Percentiles rank a stretch among this genome's conserved stretches.
Conservation (phyloP, 2,888 invertebrate genomes). For the Lydus trimaculatus region DNA sequence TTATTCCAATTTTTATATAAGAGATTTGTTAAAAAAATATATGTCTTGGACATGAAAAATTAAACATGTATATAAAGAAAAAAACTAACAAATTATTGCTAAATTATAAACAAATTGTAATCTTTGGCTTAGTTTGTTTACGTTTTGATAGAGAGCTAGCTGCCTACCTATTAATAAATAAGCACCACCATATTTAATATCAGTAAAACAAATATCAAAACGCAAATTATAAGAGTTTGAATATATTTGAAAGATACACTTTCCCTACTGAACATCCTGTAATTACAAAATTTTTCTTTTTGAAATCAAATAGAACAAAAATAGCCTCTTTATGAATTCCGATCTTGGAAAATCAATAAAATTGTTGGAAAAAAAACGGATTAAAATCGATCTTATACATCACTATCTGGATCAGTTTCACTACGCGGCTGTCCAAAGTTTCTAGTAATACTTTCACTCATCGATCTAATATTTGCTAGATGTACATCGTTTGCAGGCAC, state of each 20-base stretch:
- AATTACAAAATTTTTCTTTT: too few relatives aligned
- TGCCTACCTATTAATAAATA: slow-evolving; percentile 35
- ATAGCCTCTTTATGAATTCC: slow-evolving; percentile 14
- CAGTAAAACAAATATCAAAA: background rate
- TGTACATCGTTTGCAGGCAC: slow-evolving; percentile 66
- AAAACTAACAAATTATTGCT: background rate
- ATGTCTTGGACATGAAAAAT: background rate
- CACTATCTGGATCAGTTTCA: slow-evolving; percentile 73
- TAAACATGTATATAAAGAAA: too few relatives aligned
- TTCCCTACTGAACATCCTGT: background rate
- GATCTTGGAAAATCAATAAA: slow-evolving; percentile 14
- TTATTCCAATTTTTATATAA: background rate
- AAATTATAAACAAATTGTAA: background rate
- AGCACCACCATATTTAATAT: slow-evolving; percentile 14
- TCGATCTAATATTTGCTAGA: slow-evolving; percentile 76
- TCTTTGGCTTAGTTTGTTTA: slow-evolving; percentile 7
- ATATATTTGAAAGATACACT: background rate
- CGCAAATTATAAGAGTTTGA: background rate
- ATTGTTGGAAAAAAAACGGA: too few relatives aligned
- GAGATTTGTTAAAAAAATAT: background rate
- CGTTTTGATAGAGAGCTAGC: slow-evolving; percentile 42
- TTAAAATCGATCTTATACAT: slow-evolving; percentile 56
- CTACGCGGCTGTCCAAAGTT: slow-evolving; percentile 77
- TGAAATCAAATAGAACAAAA: too few relatives aligned
- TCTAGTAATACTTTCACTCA: slow-evolving; percentile 78